Base-by-base conservation (phyloP, 2,113 vertebrate genomes). In the Crotalus viridis region DNA sequence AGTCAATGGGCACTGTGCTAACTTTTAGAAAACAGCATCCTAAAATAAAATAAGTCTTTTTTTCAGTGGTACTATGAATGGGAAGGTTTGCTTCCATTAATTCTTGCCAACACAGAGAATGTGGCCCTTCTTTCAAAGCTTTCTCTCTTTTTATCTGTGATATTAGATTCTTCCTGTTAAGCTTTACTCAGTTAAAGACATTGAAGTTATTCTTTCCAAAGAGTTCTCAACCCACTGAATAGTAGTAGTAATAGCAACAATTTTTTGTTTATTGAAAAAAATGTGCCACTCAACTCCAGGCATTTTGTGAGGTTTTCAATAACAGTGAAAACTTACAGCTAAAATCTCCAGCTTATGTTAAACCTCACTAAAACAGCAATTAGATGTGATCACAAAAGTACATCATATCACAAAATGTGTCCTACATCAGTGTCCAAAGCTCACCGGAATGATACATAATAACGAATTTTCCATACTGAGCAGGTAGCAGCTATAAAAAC, bases 131-230 rank as follows among this genome's bases (percentile, higher is more conserved):
- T 94, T 95, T 96, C 90, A 64, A 89, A 93, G 91, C 95, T 96
- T 97, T 95, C 93, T 89, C 94, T 93, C 94, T 96, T 96, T 95
- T 94, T 96, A 96, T 97, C 90, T 94, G 95, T 95, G 89, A 94
- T 94, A 96, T 95, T 92, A 93, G 19, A 48, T 96, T 95, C 89
- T 90, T 19, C 89, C 96, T 97, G 92, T 94, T 93, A 94, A 97
- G 95, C 91, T 96, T 95, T 24, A 91, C 56, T 92, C 93, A 96
- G 95, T 96, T 97, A 97, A 96, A 96, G 94, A 94, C 90, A 93
- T 64, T 17, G 91, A 95, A 94, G 92, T 59, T 94, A 92, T 91
- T 94, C 88, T 39, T 96, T 94, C 59, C 92, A 89, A 55, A 54
- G 24, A 85, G 88, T 87, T 96, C 97, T 96, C 91, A 95, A 91